Percentiles rank a stretch among this genome's conserved stretches.
Evolutionary conservation across 2,888 invertebrate genomes (phyloP).

Genomic region (Hirudinaria manillensis): DNA sequence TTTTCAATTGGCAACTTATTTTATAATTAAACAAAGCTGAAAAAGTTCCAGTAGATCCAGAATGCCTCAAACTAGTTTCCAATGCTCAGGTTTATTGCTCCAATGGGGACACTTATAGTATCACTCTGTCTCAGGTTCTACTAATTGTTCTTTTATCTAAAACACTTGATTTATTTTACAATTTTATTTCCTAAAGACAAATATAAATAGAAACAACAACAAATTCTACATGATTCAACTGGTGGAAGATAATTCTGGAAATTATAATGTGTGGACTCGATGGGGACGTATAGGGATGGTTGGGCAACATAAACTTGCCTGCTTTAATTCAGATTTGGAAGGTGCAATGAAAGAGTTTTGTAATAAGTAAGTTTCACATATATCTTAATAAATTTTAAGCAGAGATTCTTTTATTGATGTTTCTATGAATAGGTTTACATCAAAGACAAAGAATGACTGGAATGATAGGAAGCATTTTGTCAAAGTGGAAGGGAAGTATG

Average conservation of each 20-base stretch:
- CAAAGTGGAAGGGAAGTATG: conserved; percentile 57
- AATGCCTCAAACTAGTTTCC: conserved; percentile 49
- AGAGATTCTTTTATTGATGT: background rate
- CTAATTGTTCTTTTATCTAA: background rate
- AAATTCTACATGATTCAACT: conserved; percentile 58
- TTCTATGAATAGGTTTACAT: conserved; percentile 50
- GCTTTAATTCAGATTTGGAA: conserved; percentile 53
- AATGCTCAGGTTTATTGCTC: conserved; percentile 52
- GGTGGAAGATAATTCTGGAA: conserved; percentile 49
- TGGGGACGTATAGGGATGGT: conserved; percentile 60
- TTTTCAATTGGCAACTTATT: too few species aligned
- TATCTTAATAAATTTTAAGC: background rate
- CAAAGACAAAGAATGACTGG: conserved; percentile 58
- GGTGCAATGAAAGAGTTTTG: conserved; percentile 55
- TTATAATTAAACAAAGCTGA: too few species aligned
- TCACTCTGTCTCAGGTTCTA: conserved; percentile 8
- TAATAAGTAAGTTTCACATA: conserved; percentile 52
- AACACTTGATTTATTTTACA: too few species aligned
- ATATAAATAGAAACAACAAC: conserved; percentile 58
- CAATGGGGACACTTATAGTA: conserved; percentile 53
- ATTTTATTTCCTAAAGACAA: conserved; percentile 56
- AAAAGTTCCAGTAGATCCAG: conserved; percentile 53
- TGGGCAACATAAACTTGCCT: conserved; percentile 55
- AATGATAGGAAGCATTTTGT: conserved; percentile 49
- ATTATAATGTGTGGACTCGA: conserved; percentile 57